Evolutionary conservation across 2,113 vertebrate genomes (phyloP).

Genomic region (Eleginops maclovinus): DNA sequence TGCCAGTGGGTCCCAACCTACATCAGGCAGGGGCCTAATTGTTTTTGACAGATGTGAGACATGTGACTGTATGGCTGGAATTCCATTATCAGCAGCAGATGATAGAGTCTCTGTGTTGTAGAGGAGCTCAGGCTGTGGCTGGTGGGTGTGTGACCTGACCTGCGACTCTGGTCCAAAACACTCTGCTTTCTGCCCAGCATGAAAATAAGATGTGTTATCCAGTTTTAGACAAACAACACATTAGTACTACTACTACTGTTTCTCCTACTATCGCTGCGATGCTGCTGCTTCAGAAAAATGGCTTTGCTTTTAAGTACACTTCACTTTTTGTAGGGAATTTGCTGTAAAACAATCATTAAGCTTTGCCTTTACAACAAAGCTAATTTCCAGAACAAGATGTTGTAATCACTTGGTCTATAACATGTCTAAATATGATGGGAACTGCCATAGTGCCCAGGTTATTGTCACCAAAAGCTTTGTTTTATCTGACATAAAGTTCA

Average conservation of each 20-base stretch:
- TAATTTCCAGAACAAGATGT: neutral
- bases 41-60: constrained; percentile 75
- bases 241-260: neutral
- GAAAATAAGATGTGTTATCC: constrained; percentile 28
- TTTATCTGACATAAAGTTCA: neutral
- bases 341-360: neutral
- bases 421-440: neutral
- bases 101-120: constrained; percentile 75
- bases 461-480: neutral
- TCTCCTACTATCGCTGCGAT: neutral
- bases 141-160: constrained; percentile 76
- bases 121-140: constrained; percentile 37
- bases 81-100: constrained; percentile 67
- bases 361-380: neutral
- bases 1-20: constrained; percentile 53
- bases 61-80: constrained; percentile 77
- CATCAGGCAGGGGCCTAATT: constrained; percentile 53
- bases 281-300: neutral
- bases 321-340: neutral
- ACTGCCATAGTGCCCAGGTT: neutral
- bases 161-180: constrained; percentile 42
- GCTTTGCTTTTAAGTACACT: neutral
- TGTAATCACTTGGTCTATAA: neutral
- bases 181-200: constrained; percentile 19
- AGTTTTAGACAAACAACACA: constrained; percentile 40